Evolutionary conservation across 53 echinoderm and acorn worm species (phyloP).

Genomic region (Paracentrotus lividus): DNA sequence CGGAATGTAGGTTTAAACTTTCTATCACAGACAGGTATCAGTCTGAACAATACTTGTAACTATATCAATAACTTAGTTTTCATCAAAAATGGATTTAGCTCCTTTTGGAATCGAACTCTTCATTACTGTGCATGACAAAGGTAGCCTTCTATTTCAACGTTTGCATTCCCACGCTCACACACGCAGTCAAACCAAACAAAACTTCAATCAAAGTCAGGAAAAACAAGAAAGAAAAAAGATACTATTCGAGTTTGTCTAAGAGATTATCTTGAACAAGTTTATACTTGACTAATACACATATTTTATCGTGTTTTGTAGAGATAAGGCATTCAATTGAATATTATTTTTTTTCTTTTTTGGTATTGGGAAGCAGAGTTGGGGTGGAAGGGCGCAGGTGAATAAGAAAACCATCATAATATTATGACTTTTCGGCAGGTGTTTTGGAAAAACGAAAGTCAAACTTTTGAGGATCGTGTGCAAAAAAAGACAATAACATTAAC

Average conservation of each 20-base stretch:
- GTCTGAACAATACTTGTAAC: too few species aligned
- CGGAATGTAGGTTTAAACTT: too few species aligned
- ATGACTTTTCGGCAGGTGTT: not conserved
- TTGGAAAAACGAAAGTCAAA: too few species aligned
- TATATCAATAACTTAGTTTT: too few species aligned
- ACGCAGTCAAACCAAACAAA: conserved; percentile 49
- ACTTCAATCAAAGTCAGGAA: not conserved
- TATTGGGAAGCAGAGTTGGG: not conserved
- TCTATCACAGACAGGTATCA: too few species aligned
- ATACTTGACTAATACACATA: conserved; percentile 64
- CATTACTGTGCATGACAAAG: conserved; percentile 39
- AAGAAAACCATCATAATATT: not conserved
- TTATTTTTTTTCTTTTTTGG: not conserved
- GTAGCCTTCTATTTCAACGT: conserved; percentile 34
- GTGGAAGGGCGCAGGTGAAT: not conserved
- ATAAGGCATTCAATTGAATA: conserved; percentile 40
- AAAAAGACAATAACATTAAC: too few species aligned
- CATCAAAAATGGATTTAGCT: too few species aligned
- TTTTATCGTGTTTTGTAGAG: conserved; percentile 58
- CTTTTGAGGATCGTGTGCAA: too few species aligned
- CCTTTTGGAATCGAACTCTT: too few species aligned
- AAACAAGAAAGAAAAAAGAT: conserved; percentile 57
- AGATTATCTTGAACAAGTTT: conserved; percentile 68
- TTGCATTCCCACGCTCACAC: conserved; percentile 55
- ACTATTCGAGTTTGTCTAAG: conserved; percentile 55